These are phyloP conservation scores for Meta bourneti DNA, from an alignment of 2,888 invertebrate species.

Conservation along the genomic window DNA sequence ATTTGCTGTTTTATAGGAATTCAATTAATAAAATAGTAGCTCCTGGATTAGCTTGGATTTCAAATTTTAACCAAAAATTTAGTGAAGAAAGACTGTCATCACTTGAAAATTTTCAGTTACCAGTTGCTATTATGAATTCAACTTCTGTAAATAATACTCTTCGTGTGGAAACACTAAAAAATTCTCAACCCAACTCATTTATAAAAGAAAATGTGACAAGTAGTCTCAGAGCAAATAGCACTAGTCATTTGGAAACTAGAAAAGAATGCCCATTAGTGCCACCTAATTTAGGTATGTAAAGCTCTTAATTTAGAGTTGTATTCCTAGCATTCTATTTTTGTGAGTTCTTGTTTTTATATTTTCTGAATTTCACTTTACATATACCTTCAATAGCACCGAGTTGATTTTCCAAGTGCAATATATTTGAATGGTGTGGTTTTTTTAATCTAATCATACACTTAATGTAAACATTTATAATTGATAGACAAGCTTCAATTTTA, in stretches of 20 bases:
- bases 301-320: not conserved
- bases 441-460: too few species aligned
- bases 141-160: conserved; percentile 49
- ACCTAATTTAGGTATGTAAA: conserved; percentile 84
- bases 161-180: conserved; percentile 15
- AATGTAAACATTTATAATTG: too few species aligned
- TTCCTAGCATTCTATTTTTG: not conserved
- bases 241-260: conserved; percentile 78
- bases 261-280: conserved; percentile 85
- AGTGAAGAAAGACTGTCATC: conserved; percentile 33
- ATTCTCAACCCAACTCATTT: conserved; percentile 83
- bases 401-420: too few species aligned
- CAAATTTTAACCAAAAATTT: conserved; percentile 57
- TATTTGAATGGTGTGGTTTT: too few species aligned
- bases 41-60: conserved; percentile 72
- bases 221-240: conserved; percentile 2
- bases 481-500: too few species aligned
- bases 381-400: too few species aligned
- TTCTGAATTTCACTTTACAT: too few species aligned
- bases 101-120: conserved; percentile 45
- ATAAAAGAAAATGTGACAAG: conserved; percentile 21
- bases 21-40: conserved; percentile 75
- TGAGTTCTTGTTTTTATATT: too few species aligned
- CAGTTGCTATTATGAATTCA: conserved; percentile 17
- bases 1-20: conserved; percentile 80